phyloP scores from a whole-genome alignment of 2,113 vertebrate genomes.

The Actinemys pallida region DNA sequence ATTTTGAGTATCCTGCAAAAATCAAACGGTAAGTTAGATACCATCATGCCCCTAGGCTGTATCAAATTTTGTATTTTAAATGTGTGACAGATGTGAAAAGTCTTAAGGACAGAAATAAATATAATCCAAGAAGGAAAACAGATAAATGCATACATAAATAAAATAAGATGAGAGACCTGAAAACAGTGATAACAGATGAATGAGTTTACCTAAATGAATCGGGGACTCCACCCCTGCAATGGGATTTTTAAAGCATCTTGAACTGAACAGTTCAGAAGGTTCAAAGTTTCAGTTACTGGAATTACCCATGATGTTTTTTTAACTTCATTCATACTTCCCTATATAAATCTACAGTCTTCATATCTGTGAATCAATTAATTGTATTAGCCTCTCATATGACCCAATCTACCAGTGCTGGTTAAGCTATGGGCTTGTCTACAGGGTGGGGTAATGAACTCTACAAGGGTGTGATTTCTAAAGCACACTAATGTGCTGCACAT shows the following conservation, averaged over 20 bases:
- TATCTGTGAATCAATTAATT: neutral
- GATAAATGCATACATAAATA: neutral
- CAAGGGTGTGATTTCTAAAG: neutral
- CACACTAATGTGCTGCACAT: neutral
- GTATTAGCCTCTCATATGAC: neutral
- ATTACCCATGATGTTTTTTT: neutral
- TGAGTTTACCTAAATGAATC: constrained; percentile 4
- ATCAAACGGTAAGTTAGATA: neutral
- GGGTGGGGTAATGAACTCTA: neutral
- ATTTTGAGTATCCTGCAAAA: neutral
- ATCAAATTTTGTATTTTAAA: constrained; percentile 4
- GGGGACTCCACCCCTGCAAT: neutral
- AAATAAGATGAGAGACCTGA: neutral
- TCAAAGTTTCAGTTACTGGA: neutral
- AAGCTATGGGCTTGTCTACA: neutral
- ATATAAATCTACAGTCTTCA: neutral
- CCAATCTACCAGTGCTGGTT: neutral
- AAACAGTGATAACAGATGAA: neutral
- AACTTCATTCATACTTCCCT: neutral
- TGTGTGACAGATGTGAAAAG: neutral
- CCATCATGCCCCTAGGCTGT: neutral
- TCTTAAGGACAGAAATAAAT: neutral
- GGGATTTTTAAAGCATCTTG: constrained; percentile 15
- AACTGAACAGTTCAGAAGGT: neutral
- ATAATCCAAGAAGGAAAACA: neutral